Base-by-base conservation (phyloP, 2,113 vertebrate species). In the Coturnix japonica region DNA sequence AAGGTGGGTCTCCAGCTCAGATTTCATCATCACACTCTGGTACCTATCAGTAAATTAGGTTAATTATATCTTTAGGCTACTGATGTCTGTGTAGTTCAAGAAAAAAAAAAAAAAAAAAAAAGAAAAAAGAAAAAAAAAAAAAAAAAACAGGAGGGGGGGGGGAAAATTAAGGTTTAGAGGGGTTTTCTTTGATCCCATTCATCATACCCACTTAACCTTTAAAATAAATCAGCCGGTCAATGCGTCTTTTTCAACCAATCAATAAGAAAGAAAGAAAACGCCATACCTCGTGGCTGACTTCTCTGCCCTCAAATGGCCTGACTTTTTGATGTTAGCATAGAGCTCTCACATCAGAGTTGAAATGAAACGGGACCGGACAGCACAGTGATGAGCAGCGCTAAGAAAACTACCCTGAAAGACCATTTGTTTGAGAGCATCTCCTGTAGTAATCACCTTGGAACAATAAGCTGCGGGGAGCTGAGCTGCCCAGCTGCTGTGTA, bases 141-240 rank as follows among this genome's bases (percentile, higher is more conserved):
- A 46, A 46, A 19, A 46, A 46, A 47, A 47, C 2, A 21, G 23
- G 13, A 47, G 49, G 49, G 8, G 51, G 25, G 28, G 28, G 15
- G 14, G 26, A 21, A 25, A 59, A 35, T 51, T 5, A 1, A 25
- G 39, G 16, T 20, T 73, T 31, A 71, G 28, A 28, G 18, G 83
- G 21, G 46, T 18, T 82, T 43, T 8, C 28, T 54, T 46, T 37
- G 63, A 12, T 64, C 13, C 9, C 78, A 25, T 82, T 66, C 66
- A 56, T 92, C 56, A 12, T 6, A 3, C 56, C 72, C 28, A 1
- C 76, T 91, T 94, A 82, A 85, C 89, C 90, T 95, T 93, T 94
- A 54, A 82, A 76, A 80, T 63, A 13, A 5, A 94, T 56, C 84
- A 80, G 26, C 25, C 63, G 35, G 43, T 35, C 18, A 0, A 64